Conservation (phyloP, 64 coral and sea anemone species). For the Pachyseris speciosa region DNA sequence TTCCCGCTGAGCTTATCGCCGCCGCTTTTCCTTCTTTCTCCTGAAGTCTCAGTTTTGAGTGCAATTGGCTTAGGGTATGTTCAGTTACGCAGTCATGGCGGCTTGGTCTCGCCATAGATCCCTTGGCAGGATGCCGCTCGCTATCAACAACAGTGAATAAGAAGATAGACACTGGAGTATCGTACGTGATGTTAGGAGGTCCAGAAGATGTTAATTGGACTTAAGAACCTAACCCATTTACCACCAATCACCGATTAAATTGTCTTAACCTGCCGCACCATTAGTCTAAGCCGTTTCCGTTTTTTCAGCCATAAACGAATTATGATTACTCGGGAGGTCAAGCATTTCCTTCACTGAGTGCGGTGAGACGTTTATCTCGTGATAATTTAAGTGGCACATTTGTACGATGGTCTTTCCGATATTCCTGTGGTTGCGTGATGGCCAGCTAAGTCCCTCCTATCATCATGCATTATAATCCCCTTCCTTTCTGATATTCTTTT, state of each 20-base stretch:
- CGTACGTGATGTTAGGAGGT: background rate
- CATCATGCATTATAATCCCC: background rate
- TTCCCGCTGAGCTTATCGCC: background rate
- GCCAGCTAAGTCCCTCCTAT: background rate
- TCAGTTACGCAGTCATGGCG: background rate
- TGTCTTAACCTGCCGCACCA: background rate
- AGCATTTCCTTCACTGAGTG: slow-evolving; percentile 11
- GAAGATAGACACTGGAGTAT: no score
- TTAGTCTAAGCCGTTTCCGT: background rate
- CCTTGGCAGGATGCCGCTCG: background rate
- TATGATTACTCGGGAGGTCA: slow-evolving; percentile 6
- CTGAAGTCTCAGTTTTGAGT: background rate
- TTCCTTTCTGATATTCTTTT: background rate
- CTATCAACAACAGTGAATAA: background rate
- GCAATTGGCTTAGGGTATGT: background rate
- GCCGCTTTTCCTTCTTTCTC: background rate
- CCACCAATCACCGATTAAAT: background rate
- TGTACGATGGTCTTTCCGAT: background rate
- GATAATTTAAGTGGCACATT: background rate
- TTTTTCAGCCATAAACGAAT: background rate
- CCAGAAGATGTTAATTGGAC: slow-evolving; percentile 13
- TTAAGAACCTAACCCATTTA: background rate
- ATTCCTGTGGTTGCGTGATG: background rate
- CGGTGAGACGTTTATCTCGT: slow-evolving; percentile 10
- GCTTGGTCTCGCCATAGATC: background rate